Conservation (phyloP, 2,113 vertebrate genomes). For the Origma solitaria region DNA sequence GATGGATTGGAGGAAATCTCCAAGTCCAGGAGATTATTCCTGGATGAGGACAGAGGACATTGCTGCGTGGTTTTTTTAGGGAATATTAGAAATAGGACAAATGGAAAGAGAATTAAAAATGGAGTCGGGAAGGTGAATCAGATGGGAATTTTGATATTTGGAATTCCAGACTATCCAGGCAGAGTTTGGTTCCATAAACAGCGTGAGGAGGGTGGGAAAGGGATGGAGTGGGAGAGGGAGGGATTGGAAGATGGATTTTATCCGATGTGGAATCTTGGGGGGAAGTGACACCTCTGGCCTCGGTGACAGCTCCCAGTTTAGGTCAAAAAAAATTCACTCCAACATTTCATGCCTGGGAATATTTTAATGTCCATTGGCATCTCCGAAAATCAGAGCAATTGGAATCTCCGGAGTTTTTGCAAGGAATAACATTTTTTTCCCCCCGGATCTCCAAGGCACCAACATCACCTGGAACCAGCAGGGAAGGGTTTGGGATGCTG, state of each 20-base stretch:
- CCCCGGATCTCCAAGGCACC: too few relatives aligned
- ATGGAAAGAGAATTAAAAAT: fast-evolving
- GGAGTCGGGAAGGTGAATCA: not conserved
- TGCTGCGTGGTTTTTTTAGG: not conserved
- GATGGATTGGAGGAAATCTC: not conserved
- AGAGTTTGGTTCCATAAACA: not conserved
- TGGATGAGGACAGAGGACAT: not conserved
- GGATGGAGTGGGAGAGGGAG: not conserved
- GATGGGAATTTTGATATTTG: fast-evolving
- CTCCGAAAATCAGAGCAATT: fast-evolving
- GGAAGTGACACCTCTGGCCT: not conserved
- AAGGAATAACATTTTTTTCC: not conserved
- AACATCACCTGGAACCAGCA: fast-evolving
- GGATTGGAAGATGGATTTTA: not conserved
- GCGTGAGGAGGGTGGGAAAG: not conserved
- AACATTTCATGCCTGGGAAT: not conserved
- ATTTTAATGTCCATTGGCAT: not conserved
- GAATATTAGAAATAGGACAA: fast-evolving
- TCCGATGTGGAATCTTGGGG: fast-evolving
- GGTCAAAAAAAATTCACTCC: not conserved
- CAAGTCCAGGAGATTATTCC: not conserved
- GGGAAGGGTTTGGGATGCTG: not conserved
- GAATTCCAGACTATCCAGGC: not conserved
- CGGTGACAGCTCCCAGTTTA: too few relatives aligned
- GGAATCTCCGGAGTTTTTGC: not conserved